A percentile compares a stretch with the other conserved stretches of the same genome.
phyloP scores from a whole-genome alignment of 2,888 invertebrate genomes.

The Tipula lateralis region DNA sequence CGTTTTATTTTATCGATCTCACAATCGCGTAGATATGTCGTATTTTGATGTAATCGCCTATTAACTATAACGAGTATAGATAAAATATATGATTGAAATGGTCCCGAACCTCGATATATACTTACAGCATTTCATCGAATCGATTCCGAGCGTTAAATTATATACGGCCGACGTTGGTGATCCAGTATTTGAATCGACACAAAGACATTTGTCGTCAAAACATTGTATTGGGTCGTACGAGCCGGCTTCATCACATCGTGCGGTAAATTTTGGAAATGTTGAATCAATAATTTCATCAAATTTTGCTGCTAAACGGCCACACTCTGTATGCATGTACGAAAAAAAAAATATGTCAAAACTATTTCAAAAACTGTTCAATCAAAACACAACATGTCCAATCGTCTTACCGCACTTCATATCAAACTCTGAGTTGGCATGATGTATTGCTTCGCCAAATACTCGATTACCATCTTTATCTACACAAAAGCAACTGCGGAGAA shows the following conservation, averaged over 20 bases:
- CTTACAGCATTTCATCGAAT: slow-evolving; percentile 52
- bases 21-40: slow-evolving; percentile 48
- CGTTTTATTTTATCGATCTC: slow-evolving; percentile 44
- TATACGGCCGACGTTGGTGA: slow-evolving; percentile 45
- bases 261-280: slow-evolving; percentile 48
- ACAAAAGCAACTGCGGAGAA: slow-evolving; percentile 58
- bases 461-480: slow-evolving; percentile 57
- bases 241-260: slow-evolving; percentile 62
- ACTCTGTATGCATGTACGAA: slow-evolving; percentile 49
- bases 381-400: not conserved
- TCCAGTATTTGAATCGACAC: slow-evolving; percentile 57
- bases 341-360: slow-evolving; percentile 26
- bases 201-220: slow-evolving; percentile 55
- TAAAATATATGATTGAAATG: no score
- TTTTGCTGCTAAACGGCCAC: slow-evolving; percentile 55
- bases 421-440: slow-evolving; percentile 46
- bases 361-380: slow-evolving; percentile 29
- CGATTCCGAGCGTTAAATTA: slow-evolving; percentile 45
- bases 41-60: slow-evolving; percentile 42
- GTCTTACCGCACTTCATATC: slow-evolving; percentile 58
- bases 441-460: slow-evolving; percentile 61
- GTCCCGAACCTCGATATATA: not conserved
- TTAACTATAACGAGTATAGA: slow-evolving; percentile 42
- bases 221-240: slow-evolving; percentile 66
- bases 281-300: slow-evolving; percentile 48